Evolutionary conservation across 2,797 vertebrate genomes (phyloP).

Genomic region (Tinamus major): DNA sequence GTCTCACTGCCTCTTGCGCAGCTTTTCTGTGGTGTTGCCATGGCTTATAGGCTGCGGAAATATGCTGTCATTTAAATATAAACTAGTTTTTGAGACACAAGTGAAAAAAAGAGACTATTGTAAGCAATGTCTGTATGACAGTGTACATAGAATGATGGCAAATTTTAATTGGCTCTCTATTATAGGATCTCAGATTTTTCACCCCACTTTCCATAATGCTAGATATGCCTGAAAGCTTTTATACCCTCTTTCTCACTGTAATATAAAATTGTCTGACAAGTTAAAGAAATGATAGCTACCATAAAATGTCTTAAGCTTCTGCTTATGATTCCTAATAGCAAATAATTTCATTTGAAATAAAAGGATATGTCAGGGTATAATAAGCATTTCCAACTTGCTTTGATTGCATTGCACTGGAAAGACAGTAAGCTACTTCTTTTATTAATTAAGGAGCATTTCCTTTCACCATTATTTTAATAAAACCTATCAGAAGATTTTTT

Average conservation of each 20-base stretch:
- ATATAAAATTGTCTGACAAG: conserved; percentile 70
- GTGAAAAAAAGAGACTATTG: conserved; percentile 55
- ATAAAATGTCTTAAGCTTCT: conserved; percentile 69
- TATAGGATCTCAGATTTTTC: conserved; percentile 57
- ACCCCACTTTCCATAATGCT: conserved; percentile 63
- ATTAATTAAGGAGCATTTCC: conserved; percentile 55
- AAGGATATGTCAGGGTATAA: conserved; percentile 55
- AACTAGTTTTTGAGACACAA: conserved; percentile 62
- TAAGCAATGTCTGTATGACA: conserved; percentile 69
- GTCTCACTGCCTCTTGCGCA: not conserved
- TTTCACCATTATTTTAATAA: conserved; percentile 38
- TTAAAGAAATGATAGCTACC: conserved; percentile 65
- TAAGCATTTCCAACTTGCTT: conserved; percentile 7
- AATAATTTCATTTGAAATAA: conserved; percentile 74
- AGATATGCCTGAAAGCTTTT: conserved; percentile 48
- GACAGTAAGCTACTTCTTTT: conserved; percentile 8
- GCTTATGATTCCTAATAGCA: conserved; percentile 74
- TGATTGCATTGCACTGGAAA: conserved; percentile 24
- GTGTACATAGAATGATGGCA: conserved; percentile 70
- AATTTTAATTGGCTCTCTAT: conserved; percentile 61
- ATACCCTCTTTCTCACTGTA: conserved; percentile 24
- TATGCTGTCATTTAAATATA: conserved; percentile 74
- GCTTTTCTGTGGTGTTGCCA: conserved; percentile 52
- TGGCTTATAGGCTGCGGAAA: conserved; percentile 39
- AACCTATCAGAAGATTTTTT: conserved; percentile 7